Evolutionary conservation across 2,113 vertebrate genomes (phyloP).

Genomic region (Tychaedon coryphoeus): DNA sequence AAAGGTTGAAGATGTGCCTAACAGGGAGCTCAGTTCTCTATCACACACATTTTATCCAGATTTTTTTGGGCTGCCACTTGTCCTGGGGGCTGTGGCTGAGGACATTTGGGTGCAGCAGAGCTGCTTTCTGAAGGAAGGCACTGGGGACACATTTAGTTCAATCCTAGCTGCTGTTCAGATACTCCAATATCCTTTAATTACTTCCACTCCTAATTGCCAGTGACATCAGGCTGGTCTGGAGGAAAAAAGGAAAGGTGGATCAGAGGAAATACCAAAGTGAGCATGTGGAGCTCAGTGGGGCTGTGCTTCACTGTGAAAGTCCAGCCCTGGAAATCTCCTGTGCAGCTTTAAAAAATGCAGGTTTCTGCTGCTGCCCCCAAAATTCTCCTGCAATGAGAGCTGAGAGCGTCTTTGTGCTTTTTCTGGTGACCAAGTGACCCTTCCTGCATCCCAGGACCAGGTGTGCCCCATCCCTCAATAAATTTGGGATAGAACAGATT

Average conservation of each 20-base stretch:
- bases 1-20: background rate
- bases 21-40: background rate
- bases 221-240: background rate
- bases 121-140: background rate
- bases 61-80: background rate
- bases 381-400: background rate
- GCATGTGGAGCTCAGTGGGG: background rate
- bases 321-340: background rate
- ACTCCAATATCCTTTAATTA: background rate
- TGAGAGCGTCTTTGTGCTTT: background rate
- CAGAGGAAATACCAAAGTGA: background rate
- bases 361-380: background rate
- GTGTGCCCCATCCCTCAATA: rapidly evolving
- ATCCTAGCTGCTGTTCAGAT: background rate
- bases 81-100: background rate
- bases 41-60: background rate
- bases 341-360: background rate
- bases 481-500: rapidly evolving
- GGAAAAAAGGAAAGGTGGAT: background rate
- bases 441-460: background rate
- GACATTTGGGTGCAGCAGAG: background rate
- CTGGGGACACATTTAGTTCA: background rate
- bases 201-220: background rate
- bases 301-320: background rate
- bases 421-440: background rate